Base-by-base conservation (phyloP, 2,888 invertebrate genomes). In the Acrobasis suavella region DNA sequence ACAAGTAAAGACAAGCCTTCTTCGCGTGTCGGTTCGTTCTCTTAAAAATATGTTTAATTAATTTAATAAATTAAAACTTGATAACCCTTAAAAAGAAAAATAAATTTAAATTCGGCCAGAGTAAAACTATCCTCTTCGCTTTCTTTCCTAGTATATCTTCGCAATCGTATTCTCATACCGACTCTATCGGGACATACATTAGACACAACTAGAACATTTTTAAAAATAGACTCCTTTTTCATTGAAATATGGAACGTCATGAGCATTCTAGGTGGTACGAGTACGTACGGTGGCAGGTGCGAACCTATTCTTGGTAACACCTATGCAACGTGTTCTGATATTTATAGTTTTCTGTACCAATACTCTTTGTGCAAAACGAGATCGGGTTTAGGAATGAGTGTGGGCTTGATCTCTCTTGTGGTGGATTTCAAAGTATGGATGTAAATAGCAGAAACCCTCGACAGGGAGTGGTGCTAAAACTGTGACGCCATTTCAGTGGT, bases 281-380 rank as follows among this genome's bases (percentile, higher is more conserved):
- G 14, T 38, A 60, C 37, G 38, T 16, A 60, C 60, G 50, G 16
- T 2, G 17, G 39, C 60, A 60, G 60, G 60, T 60, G 60, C 17
- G 50, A 39, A 50, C 16, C 60, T 60, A 60, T 60, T 60, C 37
- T 60, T 16, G 50, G 52, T 32, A 60, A 50, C 50, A 50, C 50
- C 58, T 59, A 56, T 46, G 42, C 42, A 60, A 60, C 60, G 60
- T 60, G 50, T 50, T 38, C 38, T 10, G 50, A 51, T 51, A 60
- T 60, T 60, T 50, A 60, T 60, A 60, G 50, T 51, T 37, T 38
- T 12, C 50, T 12, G 22, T 42, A 14, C 58, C 58, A 58, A 46
- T 46, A 58, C 46, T 17, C 32, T n/a, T 52, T 42, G 42, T 58
- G 58, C 42, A 22, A 50, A 59, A 59, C 50, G 58, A 58, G 55